These are phyloP conservation scores for Crocallis elinguaria DNA, from an alignment of 2,888 invertebrate genomes.

Conservation along the genomic window DNA sequence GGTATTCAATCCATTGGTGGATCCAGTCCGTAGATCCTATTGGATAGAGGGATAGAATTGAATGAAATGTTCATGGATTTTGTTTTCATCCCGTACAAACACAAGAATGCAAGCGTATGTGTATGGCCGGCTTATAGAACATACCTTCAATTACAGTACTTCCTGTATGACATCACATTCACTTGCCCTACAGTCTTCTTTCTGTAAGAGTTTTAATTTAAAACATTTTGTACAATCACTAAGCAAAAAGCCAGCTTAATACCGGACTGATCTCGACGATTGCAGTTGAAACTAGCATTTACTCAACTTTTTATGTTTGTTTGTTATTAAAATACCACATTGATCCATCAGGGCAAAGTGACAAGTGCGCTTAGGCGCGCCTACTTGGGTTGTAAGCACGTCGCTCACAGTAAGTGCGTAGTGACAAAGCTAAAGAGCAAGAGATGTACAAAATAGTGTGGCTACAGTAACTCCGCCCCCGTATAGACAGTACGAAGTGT, in stretches of 20 bases:
- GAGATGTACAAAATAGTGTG: slow-evolving; percentile 40
- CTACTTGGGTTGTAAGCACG: slow-evolving; percentile 84
- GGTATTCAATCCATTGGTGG: too few relatives aligned
- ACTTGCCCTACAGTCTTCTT: background rate
- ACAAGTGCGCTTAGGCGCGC: slow-evolving; percentile 81
- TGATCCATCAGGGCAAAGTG: slow-evolving; percentile 81
- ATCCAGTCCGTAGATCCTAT: too few relatives aligned
- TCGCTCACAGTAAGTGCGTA: slow-evolving; percentile 84
- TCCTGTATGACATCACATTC: background rate
- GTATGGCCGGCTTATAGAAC: too few relatives aligned
- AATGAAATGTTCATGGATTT: too few relatives aligned
- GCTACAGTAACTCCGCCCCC: slow-evolving; percentile 40
- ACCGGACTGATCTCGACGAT: background rate
- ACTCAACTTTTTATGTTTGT: background rate
- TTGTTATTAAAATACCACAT: slow-evolving; percentile 32
- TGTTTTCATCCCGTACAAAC: too few relatives aligned
- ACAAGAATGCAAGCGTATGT: too few relatives aligned
- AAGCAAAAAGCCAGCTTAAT: slow-evolving; percentile 18
- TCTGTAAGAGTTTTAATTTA: background rate
- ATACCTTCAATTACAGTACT: background rate
- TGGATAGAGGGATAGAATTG: too few relatives aligned
- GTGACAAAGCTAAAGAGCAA: slow-evolving; percentile 37
- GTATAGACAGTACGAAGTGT: slow-evolving; percentile 45
- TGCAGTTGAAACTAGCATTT: background rate
- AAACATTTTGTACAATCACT: slow-evolving; percentile 16